These are phyloP conservation scores for Eretmochelys imbricata DNA, from an alignment of 2,113 vertebrate genomes.

Conservation along the genomic window DNA sequence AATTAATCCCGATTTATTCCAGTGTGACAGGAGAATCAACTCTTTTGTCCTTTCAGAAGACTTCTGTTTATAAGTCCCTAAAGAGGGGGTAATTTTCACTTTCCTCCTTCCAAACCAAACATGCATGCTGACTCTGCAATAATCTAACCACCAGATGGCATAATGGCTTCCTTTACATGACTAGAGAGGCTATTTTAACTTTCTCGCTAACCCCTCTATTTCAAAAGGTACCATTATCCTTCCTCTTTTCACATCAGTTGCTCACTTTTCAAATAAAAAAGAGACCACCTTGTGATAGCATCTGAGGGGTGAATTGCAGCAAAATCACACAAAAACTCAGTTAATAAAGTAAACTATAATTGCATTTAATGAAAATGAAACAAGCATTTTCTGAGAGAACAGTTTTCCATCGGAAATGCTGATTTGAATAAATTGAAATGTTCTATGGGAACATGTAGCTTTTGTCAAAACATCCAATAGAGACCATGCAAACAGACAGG, in stretches of 20 bases:
- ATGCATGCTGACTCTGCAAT: too few species aligned
- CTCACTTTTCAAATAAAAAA: not conserved
- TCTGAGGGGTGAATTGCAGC: not conserved
- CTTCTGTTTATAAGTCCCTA: not conserved
- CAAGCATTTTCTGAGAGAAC: not conserved
- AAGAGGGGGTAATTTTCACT: not conserved
- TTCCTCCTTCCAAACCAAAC: too few species aligned
- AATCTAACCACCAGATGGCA: too few species aligned
- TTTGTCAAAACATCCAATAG: not conserved
- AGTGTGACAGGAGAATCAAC: not conserved
- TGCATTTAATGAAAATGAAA: not conserved
- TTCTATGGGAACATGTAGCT: not conserved
- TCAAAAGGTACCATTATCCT: not conserved
- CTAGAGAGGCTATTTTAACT: not conserved
- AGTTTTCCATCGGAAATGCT: not conserved
- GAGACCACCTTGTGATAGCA: not conserved
- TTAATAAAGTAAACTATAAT: not conserved
- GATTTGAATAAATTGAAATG: not conserved
- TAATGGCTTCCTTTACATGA: not conserved
- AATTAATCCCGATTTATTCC: not conserved
- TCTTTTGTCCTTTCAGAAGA: not conserved
- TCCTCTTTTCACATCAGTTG: not conserved
- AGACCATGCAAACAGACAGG: not conserved
- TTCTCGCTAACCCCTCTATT: not conserved
- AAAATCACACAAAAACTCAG: not conserved